These are phyloP conservation scores for Ispidina lecontei DNA, from an alignment of 2,797 vertebrate genomes.

Conservation along the genomic window DNA sequence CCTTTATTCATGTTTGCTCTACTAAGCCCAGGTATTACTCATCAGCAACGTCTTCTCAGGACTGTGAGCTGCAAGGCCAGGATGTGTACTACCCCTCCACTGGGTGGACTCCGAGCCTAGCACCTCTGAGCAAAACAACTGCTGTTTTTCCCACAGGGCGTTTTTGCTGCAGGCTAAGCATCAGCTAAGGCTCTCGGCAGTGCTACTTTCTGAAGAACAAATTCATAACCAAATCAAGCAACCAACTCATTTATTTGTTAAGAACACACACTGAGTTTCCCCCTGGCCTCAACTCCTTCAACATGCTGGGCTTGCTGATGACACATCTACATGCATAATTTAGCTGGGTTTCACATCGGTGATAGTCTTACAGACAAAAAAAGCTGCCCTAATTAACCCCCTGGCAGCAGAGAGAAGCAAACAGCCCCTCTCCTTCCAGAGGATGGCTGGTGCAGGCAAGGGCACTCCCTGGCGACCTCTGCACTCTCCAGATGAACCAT, in stretches of 20 bases:
- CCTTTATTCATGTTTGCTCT: slow-evolving; percentile 2
- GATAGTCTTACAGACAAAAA: too few species aligned
- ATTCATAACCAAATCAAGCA: neutral
- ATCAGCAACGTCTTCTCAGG: neutral
- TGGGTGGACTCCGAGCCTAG: neutral
- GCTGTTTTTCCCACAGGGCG: neutral
- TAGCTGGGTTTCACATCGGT: too few species aligned
- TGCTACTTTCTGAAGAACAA: slow-evolving; percentile 23
- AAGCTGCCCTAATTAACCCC: too few species aligned
- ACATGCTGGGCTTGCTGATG: neutral
- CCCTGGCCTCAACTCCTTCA: neutral
- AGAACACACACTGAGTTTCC: neutral
- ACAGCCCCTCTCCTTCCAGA: too few species aligned
- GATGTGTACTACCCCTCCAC: neutral
- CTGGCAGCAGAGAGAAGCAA: too few species aligned
- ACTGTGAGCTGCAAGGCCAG: neutral
- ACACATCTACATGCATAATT: neutral
- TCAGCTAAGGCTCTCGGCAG: neutral
- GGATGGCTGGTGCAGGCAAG: too few species aligned
- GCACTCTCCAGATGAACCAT: too few species aligned
- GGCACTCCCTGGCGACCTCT: too few species aligned
- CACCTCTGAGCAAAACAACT: slow-evolving; percentile 48
- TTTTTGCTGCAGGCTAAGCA: neutral
- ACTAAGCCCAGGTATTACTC: neutral
- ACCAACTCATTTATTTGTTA: neutral